Base-by-base conservation (phyloP, 2,888 invertebrate species). In the Lucinisca nassula region DNA sequence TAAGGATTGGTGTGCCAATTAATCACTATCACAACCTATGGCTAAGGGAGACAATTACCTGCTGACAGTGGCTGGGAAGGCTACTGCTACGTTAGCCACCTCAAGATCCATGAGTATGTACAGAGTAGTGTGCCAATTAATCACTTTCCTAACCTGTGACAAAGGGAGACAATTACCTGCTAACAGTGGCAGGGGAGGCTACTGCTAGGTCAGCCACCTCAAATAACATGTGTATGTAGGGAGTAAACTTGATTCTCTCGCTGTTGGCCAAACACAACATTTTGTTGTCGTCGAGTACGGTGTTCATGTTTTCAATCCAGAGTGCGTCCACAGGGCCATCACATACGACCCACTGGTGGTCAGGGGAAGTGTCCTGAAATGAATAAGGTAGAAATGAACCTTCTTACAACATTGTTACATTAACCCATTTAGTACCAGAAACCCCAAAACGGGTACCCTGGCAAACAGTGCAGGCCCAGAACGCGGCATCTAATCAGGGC, bases 251-350 rank as follows among this genome's bases (percentile, higher is more conserved):
- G 88, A 99, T 99, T 86, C 98, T 97, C 96, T 98, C 98, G 0
- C 98, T 98, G 97, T 98, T 98, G 0, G 98, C 98, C 51, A 99
- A 97, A 93, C 98, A 98, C 51, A 99, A 92, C 98, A 98, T 98
- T 96, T 98, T 99, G 96, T 99, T 99, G 95, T 99, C 98, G 95
- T 99, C 99, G 8, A 98, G 97, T 0, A 98, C 98, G 0, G 98
- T 98, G 96, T 98, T 98, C 97, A 99, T 97, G 95, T 98, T 98
- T 96, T 99, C 99, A 89, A 99, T 98, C 98, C 99, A 99, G 30
- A 98, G 98, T 0, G 98, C 98, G 96, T 98, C 98, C 0, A 99
- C 98, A 8, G 96, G 98, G 0, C 98, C 98, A 95, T 98, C 98
- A 96, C 98, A 98, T 61, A 98, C 97, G 79, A 98, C 97, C 98